Evolutionary conservation across 2,113 vertebrate species (phyloP).

Genomic region (Grammomys dolichurus): DNA sequence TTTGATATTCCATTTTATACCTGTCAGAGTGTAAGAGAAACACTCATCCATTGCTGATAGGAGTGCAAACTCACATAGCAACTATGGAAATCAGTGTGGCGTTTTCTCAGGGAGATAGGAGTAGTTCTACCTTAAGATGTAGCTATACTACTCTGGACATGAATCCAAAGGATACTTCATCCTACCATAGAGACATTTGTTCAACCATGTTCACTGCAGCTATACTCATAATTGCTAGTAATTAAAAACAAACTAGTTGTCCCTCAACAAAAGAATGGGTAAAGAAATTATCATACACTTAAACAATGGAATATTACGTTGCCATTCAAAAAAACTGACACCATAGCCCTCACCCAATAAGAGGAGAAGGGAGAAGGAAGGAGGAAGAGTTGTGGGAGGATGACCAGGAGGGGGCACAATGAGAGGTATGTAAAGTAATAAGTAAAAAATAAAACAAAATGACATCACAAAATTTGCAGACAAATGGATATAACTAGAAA

Average conservation of each 20-base stretch:
- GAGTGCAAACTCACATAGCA: neutral
- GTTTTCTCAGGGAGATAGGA: neutral
- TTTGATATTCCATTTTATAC: neutral
- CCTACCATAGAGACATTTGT: neutral
- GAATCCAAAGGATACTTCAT: neutral
- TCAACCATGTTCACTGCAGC: neutral
- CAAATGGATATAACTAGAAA: neutral
- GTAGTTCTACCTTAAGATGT: neutral
- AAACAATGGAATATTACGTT: neutral
- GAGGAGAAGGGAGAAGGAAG: too few species aligned
- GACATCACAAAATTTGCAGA: neutral
- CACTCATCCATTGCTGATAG: neutral
- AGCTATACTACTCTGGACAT: neutral
- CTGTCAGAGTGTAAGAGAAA: neutral
- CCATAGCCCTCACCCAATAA: too few species aligned
- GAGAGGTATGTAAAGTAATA: too few species aligned
- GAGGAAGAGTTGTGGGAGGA: too few species aligned
- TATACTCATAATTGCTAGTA: neutral
- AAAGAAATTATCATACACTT: neutral
- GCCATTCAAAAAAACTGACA: neutral
- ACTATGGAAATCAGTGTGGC: neutral
- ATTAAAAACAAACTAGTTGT: neutral
- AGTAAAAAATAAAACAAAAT: neutral
- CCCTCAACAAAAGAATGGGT: neutral
- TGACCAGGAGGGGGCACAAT: too few species aligned